Evolutionary conservation across 2,113 vertebrate genomes (phyloP).

Genomic region (Aythya baeri): DNA sequence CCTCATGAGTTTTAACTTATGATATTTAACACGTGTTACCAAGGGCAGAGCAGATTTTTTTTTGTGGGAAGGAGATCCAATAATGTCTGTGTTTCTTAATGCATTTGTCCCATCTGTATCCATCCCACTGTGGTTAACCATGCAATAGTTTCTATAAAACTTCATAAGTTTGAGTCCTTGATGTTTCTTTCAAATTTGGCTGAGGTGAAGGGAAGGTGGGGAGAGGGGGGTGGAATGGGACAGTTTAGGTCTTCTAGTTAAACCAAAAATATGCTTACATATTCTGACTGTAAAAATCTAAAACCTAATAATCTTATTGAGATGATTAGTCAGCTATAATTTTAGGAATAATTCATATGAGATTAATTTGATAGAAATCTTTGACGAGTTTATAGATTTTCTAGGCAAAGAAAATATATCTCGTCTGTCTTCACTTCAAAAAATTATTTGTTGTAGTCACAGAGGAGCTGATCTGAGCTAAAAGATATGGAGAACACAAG

Average conservation of each 20-base stretch:
- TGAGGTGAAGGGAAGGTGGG: not conserved
- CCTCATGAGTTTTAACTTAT: not conserved
- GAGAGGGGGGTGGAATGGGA: not conserved
- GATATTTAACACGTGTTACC: not conserved
- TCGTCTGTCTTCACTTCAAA: not conserved
- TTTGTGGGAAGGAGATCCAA: not conserved
- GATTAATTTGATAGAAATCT: not conserved
- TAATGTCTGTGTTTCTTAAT: fast-evolving
- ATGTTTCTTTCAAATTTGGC: not conserved
- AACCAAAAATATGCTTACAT: not conserved
- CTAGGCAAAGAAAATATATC: not conserved
- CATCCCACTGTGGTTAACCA: not conserved
- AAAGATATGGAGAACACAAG: not conserved
- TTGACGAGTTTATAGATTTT: not conserved
- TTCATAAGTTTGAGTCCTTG: not conserved
- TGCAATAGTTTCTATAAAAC: not conserved
- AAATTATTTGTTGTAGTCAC: not conserved
- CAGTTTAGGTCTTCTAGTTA: not conserved
- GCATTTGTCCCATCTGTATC: not conserved
- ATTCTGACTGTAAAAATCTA: not conserved
- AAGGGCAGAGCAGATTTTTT: not conserved
- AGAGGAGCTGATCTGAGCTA: not conserved
- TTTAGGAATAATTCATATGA: not conserved
- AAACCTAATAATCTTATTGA: not conserved
- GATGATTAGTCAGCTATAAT: not conserved